phyloP scores from a whole-genome alignment of 2,797 vertebrate genomes.

The Tiaroga cobitis region DNA sequence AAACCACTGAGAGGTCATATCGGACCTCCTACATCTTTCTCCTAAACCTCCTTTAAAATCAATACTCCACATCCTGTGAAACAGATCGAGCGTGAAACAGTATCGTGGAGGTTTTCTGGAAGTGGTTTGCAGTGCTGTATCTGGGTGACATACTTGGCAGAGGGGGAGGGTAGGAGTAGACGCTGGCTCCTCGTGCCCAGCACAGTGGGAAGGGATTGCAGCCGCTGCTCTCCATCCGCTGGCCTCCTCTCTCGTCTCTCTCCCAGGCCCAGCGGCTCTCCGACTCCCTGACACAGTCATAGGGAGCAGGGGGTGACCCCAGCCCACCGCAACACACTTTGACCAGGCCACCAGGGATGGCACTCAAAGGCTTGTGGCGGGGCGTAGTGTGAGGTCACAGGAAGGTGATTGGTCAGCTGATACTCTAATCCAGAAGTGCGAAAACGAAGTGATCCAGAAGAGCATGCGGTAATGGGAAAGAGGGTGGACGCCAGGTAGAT shows the following conservation, averaged over 20 bases:
- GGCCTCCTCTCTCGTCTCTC: slow-evolving; percentile 72
- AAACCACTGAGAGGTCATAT: neutral
- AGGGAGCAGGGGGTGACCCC: slow-evolving; percentile 66
- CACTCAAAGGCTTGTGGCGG: neutral
- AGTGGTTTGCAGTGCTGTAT: slow-evolving; percentile 31
- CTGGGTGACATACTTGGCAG: slow-evolving; percentile 76
- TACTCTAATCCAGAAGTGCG: neutral
- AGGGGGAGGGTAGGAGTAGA: slow-evolving; percentile 77
- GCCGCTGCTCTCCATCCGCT: slow-evolving; percentile 89
- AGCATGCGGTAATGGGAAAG: neutral
- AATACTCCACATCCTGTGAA: slow-evolving; percentile 40
- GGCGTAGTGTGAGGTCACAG: neutral
- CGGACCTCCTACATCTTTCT: neutral
- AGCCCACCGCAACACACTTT: slow-evolving; percentile 52
- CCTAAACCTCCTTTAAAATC: slow-evolving; percentile 16
- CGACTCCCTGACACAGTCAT: slow-evolving; percentile 76
- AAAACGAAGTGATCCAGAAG: neutral
- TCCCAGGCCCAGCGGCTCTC: slow-evolving; percentile 77
- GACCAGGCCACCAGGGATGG: slow-evolving; percentile 22
- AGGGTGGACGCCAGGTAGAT: neutral
- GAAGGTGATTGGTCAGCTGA: neutral
- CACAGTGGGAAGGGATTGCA: slow-evolving; percentile 90
- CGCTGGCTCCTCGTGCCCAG: slow-evolving; percentile 90
- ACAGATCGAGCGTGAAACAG: slow-evolving; percentile 2
- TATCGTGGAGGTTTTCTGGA: slow-evolving; percentile 38